Conservation (phyloP, 2,113 vertebrate genomes). For the Ploceus nigricollis region DNA sequence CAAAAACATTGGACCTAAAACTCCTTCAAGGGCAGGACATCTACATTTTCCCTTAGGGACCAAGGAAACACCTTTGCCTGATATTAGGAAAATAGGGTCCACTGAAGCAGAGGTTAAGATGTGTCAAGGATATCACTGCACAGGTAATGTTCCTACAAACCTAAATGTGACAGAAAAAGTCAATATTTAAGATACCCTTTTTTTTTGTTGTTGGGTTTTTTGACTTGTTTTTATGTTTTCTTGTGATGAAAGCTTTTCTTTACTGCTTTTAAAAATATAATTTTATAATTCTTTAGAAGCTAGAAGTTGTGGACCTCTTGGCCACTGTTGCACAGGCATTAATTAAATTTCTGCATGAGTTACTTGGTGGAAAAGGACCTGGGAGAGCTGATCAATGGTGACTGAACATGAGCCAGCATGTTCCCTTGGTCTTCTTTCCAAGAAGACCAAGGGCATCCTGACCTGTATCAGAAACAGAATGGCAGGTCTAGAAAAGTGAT, state of each 20-base stretch:
- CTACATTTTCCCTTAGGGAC: not conserved
- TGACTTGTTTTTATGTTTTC: too few species aligned
- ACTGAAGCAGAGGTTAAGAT: not conserved
- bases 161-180: not conserved
- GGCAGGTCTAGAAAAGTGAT: not conserved
- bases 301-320: not conserved
- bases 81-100: not conserved
- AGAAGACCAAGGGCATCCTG: not conserved
- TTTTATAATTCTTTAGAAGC: not conserved
- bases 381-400: not conserved
- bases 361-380: not conserved
- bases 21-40: not conserved
- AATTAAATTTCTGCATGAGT: not conserved
- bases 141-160: not conserved
- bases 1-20: not conserved
- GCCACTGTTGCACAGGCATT: not conserved
- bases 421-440: not conserved
- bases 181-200: not conserved
- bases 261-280: not conserved
- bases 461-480: not conserved
- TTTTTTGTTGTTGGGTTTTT: not conserved
- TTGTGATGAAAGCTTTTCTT: not conserved
- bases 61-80: not conserved
- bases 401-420: not conserved
- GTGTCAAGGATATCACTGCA: not conserved